phyloP scores from a whole-genome alignment of 2,888 invertebrate species.

The Himalopsyche kuldschensis region DNA sequence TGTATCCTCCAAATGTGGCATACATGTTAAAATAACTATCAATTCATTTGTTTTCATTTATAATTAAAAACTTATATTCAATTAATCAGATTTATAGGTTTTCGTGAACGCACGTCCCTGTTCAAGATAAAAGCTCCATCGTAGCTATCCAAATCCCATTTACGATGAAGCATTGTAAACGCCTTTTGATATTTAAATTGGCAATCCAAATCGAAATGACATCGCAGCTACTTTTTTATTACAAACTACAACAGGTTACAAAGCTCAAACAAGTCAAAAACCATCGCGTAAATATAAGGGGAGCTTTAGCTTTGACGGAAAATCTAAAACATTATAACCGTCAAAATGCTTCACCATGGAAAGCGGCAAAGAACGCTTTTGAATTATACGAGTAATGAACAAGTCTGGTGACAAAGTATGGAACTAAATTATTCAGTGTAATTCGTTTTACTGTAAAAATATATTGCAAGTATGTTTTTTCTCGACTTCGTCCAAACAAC shows the following conservation, averaged over 20 bases:
- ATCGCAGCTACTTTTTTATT: conserved; percentile 32
- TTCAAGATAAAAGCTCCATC: neutral
- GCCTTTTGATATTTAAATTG: conserved; percentile 39
- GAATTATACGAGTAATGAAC: neutral
- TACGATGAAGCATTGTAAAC: conserved; percentile 20
- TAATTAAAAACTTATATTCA: too few species aligned
- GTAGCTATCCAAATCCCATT: conserved; percentile 8
- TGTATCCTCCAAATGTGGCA: too few species aligned
- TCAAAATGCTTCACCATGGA: neutral
- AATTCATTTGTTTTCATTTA: too few species aligned
- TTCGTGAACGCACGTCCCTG: too few species aligned
- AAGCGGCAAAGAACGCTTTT: neutral
- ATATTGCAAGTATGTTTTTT: too few species aligned
- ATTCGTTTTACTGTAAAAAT: too few species aligned
- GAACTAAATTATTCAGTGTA: neutral
- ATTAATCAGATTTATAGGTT: too few species aligned
- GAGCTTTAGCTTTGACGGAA: conserved; percentile 32
- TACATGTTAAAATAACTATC: too few species aligned
- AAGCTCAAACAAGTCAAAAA: neutral
- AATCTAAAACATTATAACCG: conserved; percentile 35
- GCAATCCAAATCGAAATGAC: conserved; percentile 38
- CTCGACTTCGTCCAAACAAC: too few species aligned
- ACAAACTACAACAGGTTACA: conserved; percentile 13
- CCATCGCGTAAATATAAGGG: neutral
- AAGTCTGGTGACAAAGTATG: neutral